Evolutionary conservation across 2,888 invertebrate genomes (phyloP), one percentile per base, ranked within the genome.

Genomic region (Sesia apiformis): DNA sequence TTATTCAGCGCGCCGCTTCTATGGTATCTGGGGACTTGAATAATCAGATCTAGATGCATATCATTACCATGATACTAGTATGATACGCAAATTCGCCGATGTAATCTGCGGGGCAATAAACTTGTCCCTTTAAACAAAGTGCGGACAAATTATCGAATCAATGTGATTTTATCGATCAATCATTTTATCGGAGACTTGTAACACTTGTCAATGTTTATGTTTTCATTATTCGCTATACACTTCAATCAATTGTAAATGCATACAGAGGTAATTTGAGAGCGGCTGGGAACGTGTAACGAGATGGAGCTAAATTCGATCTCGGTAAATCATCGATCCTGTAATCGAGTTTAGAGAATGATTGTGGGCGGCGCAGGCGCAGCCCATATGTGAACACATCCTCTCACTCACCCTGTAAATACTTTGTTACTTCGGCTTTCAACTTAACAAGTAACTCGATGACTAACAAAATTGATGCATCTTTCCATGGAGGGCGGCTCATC

Each of bases 271-370:
- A 23, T 41, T 51, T 53, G 46, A 49, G 49, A 8, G 39, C 42
- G 51, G 51, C 52, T 54, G 54, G 41, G 53, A 52, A 52, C 52
- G 50, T 40, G 79, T 81, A 82, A 80, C 81, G 76, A 76, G 76
- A 75, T 71, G 74, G 78, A 69, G 82, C 76, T 74, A 81, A 84
- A 88, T 85, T 84, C 85, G 80, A 85, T 88, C 76, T 79, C 81
- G 67, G 82, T 89, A 88, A 89, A 89, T 89, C 84, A 88, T 88
- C 81, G 83, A 67, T 78, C 76, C 75, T 71, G 80, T 88, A 88
- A 88, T 87, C 84, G 83, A 85, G 84, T 87, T 85, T 85, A 81
- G 82, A 82, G 79, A 78, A 74, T 80, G 76, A 80, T 81, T 74
- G 84, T 83, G 87, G 88, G 86, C 84, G 85, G 79, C 63, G 74